phyloP scores from a whole-genome alignment of 2,888 invertebrate genomes.

The Gari tellinella region DNA sequence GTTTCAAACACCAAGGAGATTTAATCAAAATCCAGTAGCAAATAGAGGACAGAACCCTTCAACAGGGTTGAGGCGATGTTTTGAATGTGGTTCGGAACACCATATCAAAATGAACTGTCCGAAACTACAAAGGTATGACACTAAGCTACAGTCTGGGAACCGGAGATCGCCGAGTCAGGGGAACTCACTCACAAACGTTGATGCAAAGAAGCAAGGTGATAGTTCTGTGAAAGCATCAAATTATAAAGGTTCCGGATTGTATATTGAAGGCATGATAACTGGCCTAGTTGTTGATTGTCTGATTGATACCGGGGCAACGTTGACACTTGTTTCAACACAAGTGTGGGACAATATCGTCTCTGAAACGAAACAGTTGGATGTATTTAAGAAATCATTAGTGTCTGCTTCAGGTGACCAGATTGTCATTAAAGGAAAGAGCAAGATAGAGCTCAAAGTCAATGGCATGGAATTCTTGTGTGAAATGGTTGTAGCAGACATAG shows the following conservation, averaged over 20 bases:
- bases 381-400: no score
- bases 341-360: not conserved
- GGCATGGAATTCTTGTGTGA: not conserved
- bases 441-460: not conserved
- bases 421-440: not conserved
- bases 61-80: no score
- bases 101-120: no score
- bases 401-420: slow-evolving; percentile 9
- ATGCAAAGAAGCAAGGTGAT: not conserved
- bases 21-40: not conserved
- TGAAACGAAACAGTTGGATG: not conserved
- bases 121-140: no score
- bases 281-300: not conserved
- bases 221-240: not conserved
- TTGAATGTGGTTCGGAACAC: no score
- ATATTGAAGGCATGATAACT: not conserved
- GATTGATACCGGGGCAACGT: slow-evolving; percentile 20
- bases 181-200: no score
- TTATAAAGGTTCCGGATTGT: slow-evolving; percentile 7
- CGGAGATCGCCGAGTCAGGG: no score
- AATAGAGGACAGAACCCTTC: not conserved
- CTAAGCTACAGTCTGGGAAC: no score
- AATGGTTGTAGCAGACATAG: slow-evolving; percentile 26
- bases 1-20: no score
- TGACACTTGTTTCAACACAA: slow-evolving; percentile 12